Evolutionary conservation across 2,888 invertebrate species (phyloP), one percentile per base, ranked within the genome.

Genomic region (Heliconius ethilla): DNA sequence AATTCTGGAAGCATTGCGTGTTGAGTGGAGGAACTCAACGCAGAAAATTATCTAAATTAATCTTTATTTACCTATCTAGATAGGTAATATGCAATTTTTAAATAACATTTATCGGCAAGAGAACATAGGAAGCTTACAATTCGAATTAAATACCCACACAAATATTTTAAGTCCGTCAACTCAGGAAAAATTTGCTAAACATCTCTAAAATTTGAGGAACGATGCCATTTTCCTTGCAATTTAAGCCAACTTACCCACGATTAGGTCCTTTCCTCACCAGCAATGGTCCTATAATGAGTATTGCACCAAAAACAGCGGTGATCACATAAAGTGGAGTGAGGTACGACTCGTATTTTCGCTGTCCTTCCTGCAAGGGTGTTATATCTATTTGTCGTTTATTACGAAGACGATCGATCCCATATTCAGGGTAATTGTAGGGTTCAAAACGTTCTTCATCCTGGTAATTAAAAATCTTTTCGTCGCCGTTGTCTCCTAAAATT

Each of bases 281-380:
- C 0, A 88, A 66, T 0, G 90, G 90, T 6, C 83, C 84, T 25
- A 90, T 15, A n/a, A 90, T 70, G 69, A 91, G 87, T 5, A 90
- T 70, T 0, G 75, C 81, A 3, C 84, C 89, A 62, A 88, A 88
- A 0, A 88, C 3, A 0, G 70, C 86, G 4, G 87, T 87, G 3
- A 86, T 78, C 0, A 82, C 81, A 10, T 82, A 77, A 2, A 82
- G 78, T 4, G 84, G 84, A 6, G 70, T 62, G 1, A 80, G 69
- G 59, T 70, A 79, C 27, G 74, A 69, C 45, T 78, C 80, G 5
- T 81, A 74, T 10, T 70, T 33, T 10, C 37, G 10, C 62, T 75
- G 3, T 4, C 63, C 75, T 51, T 76, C 76, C 55, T 65, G 15
- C 27, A 33, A 9, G 7, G 73, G 75, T 6, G 70, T 67, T 15